Evolutionary conservation across 1,140 invertebrate genomes (phyloP).

Genomic region (Trichonephila inaurata): DNA sequence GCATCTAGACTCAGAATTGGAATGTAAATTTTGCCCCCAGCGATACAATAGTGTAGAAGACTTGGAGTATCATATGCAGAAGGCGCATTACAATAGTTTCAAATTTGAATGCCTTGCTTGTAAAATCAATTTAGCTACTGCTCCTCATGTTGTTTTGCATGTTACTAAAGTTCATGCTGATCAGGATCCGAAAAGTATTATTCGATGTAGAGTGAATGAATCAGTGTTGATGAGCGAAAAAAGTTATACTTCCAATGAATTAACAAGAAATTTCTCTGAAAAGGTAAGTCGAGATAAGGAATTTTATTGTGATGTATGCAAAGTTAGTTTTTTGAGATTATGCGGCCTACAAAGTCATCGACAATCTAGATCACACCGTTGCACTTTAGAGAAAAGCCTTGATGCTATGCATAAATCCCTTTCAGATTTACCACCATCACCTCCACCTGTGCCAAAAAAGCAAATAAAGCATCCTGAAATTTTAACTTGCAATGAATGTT

Average conservation of each 20-base stretch:
- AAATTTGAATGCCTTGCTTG: constrained; percentile 69
- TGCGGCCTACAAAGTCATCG: constrained; percentile 52
- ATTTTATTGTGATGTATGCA: constrained; percentile 74
- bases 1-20: constrained; percentile 34
- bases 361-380: constrained; percentile 65
- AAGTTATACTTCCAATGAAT: neutral
- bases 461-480: constrained; percentile 37
- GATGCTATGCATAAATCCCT: constrained; percentile 55
- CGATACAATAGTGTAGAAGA: constrained; percentile 9
- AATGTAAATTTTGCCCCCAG: constrained; percentile 67
- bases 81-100: constrained; percentile 58
- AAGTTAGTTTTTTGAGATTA: constrained; percentile 64
- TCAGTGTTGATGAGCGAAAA: neutral
- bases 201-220: neutral
- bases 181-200: constrained; percentile 38
- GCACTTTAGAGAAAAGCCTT: constrained; percentile 50
- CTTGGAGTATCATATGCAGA: constrained; percentile 59
- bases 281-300: neutral
- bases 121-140: constrained; percentile 39
- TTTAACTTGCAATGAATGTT: constrained; percentile 64
- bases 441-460: neutral
- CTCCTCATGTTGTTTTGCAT: constrained; percentile 47
- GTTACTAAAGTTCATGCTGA: constrained; percentile 59
- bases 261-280: neutral
- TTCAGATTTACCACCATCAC: constrained; percentile 44